A percentile compares a stretch with the other conserved stretches of the same genome.
Conservation (phyloP, 2,888 invertebrate species). For the Beris chalybata region DNA sequence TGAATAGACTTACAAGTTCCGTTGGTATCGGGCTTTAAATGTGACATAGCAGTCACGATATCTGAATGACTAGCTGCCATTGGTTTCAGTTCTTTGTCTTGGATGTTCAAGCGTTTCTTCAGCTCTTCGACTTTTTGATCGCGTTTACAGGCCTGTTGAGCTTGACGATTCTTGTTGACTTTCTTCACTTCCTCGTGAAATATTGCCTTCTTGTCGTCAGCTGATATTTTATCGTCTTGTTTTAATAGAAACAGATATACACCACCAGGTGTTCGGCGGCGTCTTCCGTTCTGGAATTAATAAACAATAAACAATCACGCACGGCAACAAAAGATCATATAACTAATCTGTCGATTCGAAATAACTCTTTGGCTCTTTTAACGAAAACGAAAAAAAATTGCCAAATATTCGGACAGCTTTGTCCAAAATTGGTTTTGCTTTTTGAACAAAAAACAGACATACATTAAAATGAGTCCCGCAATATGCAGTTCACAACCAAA, state of each 20-base stretch:
- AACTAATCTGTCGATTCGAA: no score
- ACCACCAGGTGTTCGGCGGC: slow-evolving; percentile 85
- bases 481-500: no score
- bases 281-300: slow-evolving; percentile 64
- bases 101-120: slow-evolving; percentile 62
- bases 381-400: no score
- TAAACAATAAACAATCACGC: no score
- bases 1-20: slow-evolving; percentile 42
- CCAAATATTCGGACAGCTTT: no score
- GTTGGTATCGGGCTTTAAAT: slow-evolving; percentile 47
- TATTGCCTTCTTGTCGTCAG: slow-evolving; percentile 67
- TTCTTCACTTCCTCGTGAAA: slow-evolving; percentile 68
- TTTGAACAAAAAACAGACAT: no score
- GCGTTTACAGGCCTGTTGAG: slow-evolving; percentile 60
- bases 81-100: slow-evolving; percentile 50
- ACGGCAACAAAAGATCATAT: no score
- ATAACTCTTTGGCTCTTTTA: no score
- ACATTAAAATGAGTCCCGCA: no score
- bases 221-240: slow-evolving; percentile 67
- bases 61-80: slow-evolving; percentile 48
- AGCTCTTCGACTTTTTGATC: slow-evolving; percentile 69
- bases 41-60: slow-evolving; percentile 43
- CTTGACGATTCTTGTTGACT: slow-evolving; percentile 60
- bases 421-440: no score
- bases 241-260: slow-evolving; percentile 82